phyloP scores from a whole-genome alignment of 2,888 invertebrate genomes.

The Ligdia adustata region DNA sequence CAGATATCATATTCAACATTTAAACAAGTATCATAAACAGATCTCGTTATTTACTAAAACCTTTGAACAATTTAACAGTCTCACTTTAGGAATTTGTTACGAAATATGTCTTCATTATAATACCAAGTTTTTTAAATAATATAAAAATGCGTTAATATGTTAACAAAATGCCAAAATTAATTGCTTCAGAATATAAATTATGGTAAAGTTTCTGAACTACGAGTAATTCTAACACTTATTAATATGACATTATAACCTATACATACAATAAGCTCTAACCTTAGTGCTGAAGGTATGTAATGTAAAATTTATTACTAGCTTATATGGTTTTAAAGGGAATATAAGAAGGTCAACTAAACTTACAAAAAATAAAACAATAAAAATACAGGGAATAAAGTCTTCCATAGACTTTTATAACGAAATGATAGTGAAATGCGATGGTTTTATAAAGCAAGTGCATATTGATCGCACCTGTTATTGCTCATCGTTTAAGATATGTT shows the following conservation, averaged over 20 bases:
- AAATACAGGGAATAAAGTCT: constrained; percentile 25
- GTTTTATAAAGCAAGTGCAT: too few species aligned
- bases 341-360: constrained; percentile 17
- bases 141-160: constrained; percentile 11
- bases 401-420: constrained; percentile 26
- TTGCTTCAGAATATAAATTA: constrained; percentile 9
- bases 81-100: constrained; percentile 17
- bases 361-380: constrained; percentile 31
- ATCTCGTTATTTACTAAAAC: constrained; percentile 11
- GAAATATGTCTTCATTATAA: constrained; percentile 1
- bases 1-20: constrained; percentile 8
- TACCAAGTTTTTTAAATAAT: constrained; percentile 7
- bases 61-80: constrained; percentile 20
- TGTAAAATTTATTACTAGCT: constrained; percentile 18
- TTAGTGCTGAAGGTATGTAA: constrained; percentile 19
- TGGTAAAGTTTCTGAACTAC: constrained; percentile 7
- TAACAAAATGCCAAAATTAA: constrained; percentile 9
- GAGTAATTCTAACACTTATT: constrained; percentile 14
- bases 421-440: not conserved
- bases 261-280: constrained; percentile 16
- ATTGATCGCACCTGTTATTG: too few species aligned
- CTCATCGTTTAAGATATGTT: not conserved
- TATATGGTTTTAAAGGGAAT: constrained; percentile 6
- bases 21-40: constrained; percentile 16
- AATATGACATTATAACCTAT: constrained; percentile 14